Percentiles rank a stretch among this genome's conserved stretches.
These are phyloP conservation scores for Clamator glandarius DNA, from an alignment of 2,797 vertebrate genomes.

Conservation along the genomic window DNA sequence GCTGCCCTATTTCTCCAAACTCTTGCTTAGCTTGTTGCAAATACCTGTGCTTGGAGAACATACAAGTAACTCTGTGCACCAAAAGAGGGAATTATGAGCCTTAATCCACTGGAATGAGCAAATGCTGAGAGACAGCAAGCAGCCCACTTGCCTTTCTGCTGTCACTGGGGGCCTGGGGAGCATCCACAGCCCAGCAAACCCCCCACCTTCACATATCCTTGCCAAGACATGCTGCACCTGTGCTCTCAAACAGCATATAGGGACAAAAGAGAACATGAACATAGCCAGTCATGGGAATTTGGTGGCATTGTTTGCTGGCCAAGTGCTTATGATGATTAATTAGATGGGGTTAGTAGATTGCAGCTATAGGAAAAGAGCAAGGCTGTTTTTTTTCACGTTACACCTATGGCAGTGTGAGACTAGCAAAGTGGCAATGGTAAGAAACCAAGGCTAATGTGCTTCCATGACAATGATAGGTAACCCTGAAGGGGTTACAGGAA, in stretches of 20 bases:
- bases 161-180: neutral
- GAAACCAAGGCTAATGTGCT: neutral
- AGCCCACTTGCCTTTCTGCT: neutral
- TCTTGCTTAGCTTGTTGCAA: neutral
- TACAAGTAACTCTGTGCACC: neutral
- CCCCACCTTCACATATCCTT: accelerated
- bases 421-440: neutral
- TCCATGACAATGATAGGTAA: neutral
- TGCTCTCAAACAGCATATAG: neutral
- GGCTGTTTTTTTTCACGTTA: neutral
- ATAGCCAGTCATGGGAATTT: neutral
- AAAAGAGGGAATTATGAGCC: neutral
- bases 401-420: neutral
- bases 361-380: neutral
- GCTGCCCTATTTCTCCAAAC: neutral
- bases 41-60: neutral
- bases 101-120: neutral
- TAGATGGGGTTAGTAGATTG: neutral
- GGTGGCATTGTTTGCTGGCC: neutral
- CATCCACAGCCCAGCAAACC: neutral
- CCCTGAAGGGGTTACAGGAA: neutral
- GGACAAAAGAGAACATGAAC: neutral
- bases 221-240: accelerated
- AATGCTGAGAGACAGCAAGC: accelerated
- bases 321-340: neutral